Base-by-base conservation (phyloP, 2,888 invertebrate species). In the Noctua pronuba region DNA sequence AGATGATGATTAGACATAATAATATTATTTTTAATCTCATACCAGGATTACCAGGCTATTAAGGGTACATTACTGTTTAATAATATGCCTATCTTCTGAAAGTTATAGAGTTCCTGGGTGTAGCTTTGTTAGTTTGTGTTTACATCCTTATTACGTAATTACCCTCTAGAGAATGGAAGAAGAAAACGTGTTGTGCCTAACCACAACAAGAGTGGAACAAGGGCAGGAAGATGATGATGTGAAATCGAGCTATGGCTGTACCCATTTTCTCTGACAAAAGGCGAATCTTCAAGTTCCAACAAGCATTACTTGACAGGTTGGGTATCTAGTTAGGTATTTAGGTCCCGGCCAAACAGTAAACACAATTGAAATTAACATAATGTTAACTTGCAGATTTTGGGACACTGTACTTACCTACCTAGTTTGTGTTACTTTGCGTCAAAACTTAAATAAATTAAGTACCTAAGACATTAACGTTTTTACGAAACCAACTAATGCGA, bases 401-500 rank as follows among this genome's bases (percentile, higher is more conserved):
- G 58, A 28, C 28, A 35, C 41, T 65, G 21, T 46, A 21, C 28
- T 58, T 18, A 18, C 18, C 24, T 49, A 1, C 58, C 24, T 38
- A 58, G 28, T 58, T 65, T 67, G 41, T 67, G n/a, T 38, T 77
- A 60, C 38, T 60, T 49, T 44, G 28, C 24, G 24, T 41, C 3
- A 13, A 7, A 71, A 64, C 2, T 55, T 46, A 44, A 35, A 41
- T 13, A 55, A 78, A 70, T 52, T 6, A 69, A 35, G 5, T 62
- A 60, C 28, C 1, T 62, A 52, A 16, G 41, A n/a, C 49, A 64
- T 49, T 79, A 49, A 18, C 6, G 35, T 49, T 70, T 73, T 65
- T 70, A 52, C 28, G 49, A 73, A n/a, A 55, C 1, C 8, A 73
- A 77, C 18, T 67, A 67, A 83, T 74, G 58, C 49, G 21, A 35